Conservation (phyloP, 2,888 invertebrate genomes). For the Eupithecia vulgata region DNA sequence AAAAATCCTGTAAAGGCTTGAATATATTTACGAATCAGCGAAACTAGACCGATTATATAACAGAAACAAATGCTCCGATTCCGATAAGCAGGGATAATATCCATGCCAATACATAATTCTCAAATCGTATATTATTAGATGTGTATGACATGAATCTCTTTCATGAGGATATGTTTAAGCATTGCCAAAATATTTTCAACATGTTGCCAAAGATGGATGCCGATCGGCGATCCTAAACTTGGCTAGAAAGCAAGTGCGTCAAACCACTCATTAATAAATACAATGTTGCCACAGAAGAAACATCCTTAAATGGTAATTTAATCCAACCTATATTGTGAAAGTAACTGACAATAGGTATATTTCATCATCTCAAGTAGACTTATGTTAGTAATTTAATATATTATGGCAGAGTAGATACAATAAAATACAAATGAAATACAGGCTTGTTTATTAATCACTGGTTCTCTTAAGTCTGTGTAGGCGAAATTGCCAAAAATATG, state of each 20-base stretch:
- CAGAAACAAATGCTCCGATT: background rate
- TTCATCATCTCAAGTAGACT: background rate
- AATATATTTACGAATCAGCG: background rate
- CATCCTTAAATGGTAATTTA: too few species aligned
- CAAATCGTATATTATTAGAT: background rate
- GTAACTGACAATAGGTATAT: background rate
- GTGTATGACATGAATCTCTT: slow-evolving; percentile 14
- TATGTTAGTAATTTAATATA: background rate
- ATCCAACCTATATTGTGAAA: background rate
- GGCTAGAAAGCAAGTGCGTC: background rate
- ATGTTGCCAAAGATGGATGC: slow-evolving; percentile 25
- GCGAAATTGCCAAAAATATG: background rate
- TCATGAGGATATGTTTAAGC: background rate
- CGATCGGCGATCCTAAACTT: slow-evolving; percentile 20
- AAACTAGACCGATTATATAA: background rate
- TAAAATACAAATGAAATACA: background rate
- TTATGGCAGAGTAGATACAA: background rate
- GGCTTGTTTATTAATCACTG: background rate
- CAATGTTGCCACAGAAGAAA: background rate
- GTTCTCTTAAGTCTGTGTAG: background rate
- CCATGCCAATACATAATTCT: background rate
- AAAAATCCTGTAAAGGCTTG: background rate
- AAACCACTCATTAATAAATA: background rate
- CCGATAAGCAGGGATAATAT: background rate
- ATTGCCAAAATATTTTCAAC: background rate